Percentiles rank a stretch among this genome's conserved stretches.
Conservation (phyloP, 2,113 vertebrate genomes). For the Tetrax tetrax region DNA sequence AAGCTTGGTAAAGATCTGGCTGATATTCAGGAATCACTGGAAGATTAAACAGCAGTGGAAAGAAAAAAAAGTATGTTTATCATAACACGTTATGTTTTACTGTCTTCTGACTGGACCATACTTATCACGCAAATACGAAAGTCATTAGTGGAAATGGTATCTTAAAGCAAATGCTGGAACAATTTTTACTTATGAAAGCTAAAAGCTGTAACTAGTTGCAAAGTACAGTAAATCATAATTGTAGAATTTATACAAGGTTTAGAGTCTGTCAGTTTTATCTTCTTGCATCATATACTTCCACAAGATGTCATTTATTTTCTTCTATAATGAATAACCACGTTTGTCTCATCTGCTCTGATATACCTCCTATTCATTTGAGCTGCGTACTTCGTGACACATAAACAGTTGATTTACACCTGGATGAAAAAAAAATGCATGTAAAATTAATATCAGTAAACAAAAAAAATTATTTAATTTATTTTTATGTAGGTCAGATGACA, state of each 20-base stretch:
- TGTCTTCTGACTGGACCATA: not conserved
- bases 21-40: not conserved
- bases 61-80: not conserved
- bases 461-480: not conserved
- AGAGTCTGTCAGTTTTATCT: conserved; percentile 43
- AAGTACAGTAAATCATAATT: conserved; percentile 20
- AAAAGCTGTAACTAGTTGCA: not conserved
- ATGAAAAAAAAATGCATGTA: not conserved
- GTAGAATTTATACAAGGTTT: conserved; percentile 21
- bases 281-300: not conserved
- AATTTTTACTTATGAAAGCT: conserved; percentile 7
- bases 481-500: not conserved
- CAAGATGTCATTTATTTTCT: conserved; percentile 47
- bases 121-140: not conserved
- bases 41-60: not conserved
- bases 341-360: not conserved
- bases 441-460: not conserved
- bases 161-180: not conserved
- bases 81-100: not conserved
- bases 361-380: conserved; percentile 4
- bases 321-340: not conserved
- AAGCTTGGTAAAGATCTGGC: not conserved
- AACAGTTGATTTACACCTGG: not conserved
- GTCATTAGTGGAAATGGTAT: not conserved
- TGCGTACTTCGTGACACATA: not conserved